A percentile compares a stretch with the other conserved stretches of the same genome.
Conservation (phyloP, 1,140 invertebrate species). For the Meloidogyne chitwoodi region DNA sequence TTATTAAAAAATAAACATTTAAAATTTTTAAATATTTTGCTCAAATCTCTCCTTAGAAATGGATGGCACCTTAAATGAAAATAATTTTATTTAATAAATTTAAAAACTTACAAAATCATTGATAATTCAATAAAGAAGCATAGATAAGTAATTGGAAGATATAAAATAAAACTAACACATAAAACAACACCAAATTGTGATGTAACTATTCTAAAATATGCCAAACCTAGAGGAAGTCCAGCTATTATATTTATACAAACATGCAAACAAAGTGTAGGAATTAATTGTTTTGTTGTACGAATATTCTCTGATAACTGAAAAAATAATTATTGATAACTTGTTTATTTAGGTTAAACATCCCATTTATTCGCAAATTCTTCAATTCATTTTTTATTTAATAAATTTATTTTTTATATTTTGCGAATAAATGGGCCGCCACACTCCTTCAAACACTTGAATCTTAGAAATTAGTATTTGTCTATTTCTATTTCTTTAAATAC, state of each 20-base stretch:
- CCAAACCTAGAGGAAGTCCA: neutral
- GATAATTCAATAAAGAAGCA: neutral
- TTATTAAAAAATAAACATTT: neutral
- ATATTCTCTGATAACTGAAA: constrained; percentile 6
- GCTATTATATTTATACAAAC: neutral
- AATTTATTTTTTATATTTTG: too few relatives aligned
- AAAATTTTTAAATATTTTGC: neutral
- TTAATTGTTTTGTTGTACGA: constrained; percentile 6
- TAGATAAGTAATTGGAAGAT: neutral
- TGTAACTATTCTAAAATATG: neutral
- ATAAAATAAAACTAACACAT: neutral
- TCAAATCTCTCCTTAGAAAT: neutral
- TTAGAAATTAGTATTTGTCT: too few relatives aligned
- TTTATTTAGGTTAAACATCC: too few relatives aligned
- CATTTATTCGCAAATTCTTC: too few relatives aligned
- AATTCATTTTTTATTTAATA: too few relatives aligned
- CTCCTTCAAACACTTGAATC: too few relatives aligned
- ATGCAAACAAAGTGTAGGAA: constrained; percentile 4
- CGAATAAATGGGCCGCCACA: too few relatives aligned
- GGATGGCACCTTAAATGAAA: neutral
- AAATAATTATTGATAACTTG: too few relatives aligned
- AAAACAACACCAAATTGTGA: neutral
- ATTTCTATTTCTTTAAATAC: too few relatives aligned
- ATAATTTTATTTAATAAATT: neutral
- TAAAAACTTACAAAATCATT: neutral